These are phyloP conservation scores for Asteroscopus sphinx DNA, from an alignment of 2,888 invertebrate genomes.

Conservation along the genomic window DNA sequence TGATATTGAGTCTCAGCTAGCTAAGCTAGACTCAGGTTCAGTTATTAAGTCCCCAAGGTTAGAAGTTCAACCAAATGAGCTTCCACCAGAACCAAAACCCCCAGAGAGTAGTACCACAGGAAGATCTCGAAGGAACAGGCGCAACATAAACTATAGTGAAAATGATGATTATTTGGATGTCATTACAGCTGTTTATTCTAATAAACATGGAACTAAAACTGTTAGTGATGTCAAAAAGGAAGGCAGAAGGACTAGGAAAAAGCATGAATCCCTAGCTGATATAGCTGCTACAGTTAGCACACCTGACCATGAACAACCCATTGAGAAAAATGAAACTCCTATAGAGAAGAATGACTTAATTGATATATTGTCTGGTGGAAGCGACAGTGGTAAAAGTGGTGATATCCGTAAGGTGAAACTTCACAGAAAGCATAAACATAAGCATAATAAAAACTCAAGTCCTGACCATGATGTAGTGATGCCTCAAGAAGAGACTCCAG, in stretches of 20 bases:
- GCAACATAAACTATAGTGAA: conserved; percentile 89
- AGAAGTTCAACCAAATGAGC: conserved; percentile 77
- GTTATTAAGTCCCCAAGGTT: conserved; percentile 72
- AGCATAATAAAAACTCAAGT: conserved; percentile 75
- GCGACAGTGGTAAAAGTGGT: conserved; percentile 67
- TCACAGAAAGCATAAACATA: conserved; percentile 76
- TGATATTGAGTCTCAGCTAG: conserved; percentile 80
- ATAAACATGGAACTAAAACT: conserved; percentile 77
- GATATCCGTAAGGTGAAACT: conserved; percentile 73
- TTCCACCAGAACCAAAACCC: conserved; percentile 82
- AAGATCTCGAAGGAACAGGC: conserved; percentile 84
- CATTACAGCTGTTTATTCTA: conserved; percentile 79
- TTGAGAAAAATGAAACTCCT: conserved; percentile 70
- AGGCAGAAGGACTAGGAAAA: conserved; percentile 79
- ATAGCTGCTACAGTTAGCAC: conserved; percentile 58
- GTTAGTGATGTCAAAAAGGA: conserved; percentile 84
- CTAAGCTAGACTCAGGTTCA: conserved; percentile 76
- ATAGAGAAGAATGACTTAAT: conserved; percentile 77
- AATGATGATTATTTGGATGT: conserved; percentile 88
- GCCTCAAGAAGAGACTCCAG: conserved; percentile 52
- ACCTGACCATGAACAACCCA: conserved; percentile 65
- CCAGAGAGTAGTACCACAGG: conserved; percentile 76
- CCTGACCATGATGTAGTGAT: conserved; percentile 66
- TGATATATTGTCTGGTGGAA: conserved; percentile 76
- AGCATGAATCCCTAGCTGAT: conserved; percentile 69